Evolutionary conservation across 2,888 invertebrate genomes (phyloP), one percentile per base, ranked within the genome.

Genomic region (Asteroscopus sphinx): DNA sequence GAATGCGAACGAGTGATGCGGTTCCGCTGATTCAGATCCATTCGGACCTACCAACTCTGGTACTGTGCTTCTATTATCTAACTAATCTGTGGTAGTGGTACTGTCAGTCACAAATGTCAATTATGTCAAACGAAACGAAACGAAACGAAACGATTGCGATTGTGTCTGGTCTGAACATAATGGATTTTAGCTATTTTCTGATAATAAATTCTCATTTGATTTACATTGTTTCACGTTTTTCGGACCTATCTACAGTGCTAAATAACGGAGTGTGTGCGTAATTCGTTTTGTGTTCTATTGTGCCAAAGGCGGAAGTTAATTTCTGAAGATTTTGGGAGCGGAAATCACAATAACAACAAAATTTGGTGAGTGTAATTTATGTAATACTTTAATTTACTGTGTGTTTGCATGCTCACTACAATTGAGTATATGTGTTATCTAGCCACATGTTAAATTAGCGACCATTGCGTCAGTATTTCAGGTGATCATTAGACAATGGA

Each of bases 291-390:
- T 73, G 56, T 55, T 51, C 13, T 13, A n/a, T 52, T 68, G 62
- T 74, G 72, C 63, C 28, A 45, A 48, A 59, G 13, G 32, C 39
- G 58, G 51, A 72, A 63, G 3, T 44, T 40, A 36, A 13, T 46
- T 57, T 58, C 40, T 56, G 52, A 51, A 21, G 55, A 57, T 48
- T 33, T 49, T 52, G 26, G 54, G 46, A 52, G 36, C 39, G 55
- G 51, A 49, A 13, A 49, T 32, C 63, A 76, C 57, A 74, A 76
- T 74, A 74, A 72, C 69, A 74, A 74, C 59, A 72, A 59, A 69
- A 68, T 45, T 69, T 59, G 72, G 77, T 77, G 17, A 77, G 76
- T 69, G 26, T 30, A 54, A 48, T 66, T 49, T 32, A 48, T 40
- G 16, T 67, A 60, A 40, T 57, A 15, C 26, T 44, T 8, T 16